phyloP scores from a whole-genome alignment of 2,888 invertebrate species.

The Deroplatys truncata region DNA sequence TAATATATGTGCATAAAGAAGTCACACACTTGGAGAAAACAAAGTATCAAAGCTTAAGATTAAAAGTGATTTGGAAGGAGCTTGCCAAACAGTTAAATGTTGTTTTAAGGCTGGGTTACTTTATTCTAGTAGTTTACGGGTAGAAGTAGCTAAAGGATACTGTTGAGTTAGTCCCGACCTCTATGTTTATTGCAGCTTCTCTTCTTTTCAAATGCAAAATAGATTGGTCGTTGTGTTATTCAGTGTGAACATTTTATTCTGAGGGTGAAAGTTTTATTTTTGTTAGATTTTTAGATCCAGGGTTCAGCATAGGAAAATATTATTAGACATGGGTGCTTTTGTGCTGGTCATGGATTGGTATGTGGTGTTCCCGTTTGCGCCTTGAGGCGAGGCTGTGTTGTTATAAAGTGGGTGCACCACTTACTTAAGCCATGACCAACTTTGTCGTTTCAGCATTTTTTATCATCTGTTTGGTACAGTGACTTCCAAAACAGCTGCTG shows the following conservation, averaged over 20 bases:
- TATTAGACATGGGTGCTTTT: not conserved
- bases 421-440: not conserved
- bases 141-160: not conserved
- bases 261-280: not conserved
- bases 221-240: not conserved
- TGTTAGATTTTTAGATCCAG: not conserved
- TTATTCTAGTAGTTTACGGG: not conserved
- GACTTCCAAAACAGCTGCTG: conserved; percentile 5
- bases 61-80: not conserved
- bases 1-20: not conserved
- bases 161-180: not conserved
- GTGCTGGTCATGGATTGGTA: not conserved
- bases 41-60: conserved; percentile 5
- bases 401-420: not conserved
- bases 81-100: not conserved
- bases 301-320: not conserved
- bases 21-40: conserved; percentile 18
- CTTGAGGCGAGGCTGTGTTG: conserved; percentile 17
- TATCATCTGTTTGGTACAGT: not conserved
- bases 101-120: not conserved
- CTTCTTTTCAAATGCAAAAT: not conserved
- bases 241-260: not conserved
- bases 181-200: not conserved
- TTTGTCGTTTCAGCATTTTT: conserved; percentile 2
- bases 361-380: not conserved